Evolutionary conservation across 2,113 vertebrate species (phyloP).

Genomic region (Sminthopsis crassicaudata): DNA sequence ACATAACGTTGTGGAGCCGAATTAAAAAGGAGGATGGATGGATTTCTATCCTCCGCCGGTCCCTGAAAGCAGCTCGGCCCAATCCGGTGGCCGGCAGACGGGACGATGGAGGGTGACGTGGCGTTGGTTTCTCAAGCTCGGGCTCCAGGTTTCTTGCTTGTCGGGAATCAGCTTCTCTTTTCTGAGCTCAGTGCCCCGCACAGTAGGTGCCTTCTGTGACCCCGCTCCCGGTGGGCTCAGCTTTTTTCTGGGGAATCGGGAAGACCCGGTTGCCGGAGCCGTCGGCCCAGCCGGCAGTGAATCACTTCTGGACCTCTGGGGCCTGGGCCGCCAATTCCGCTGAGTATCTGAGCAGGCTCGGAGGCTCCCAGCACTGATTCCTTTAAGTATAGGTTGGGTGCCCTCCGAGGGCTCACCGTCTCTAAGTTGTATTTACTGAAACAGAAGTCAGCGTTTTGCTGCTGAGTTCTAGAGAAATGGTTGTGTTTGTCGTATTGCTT

Average conservation of each 20-base stretch:
- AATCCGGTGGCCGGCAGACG: not conserved
- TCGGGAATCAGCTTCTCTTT: slow-evolving; percentile 35
- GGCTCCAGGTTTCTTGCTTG: not conserved
- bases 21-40: not conserved
- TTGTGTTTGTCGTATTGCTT: slow-evolving; percentile 74
- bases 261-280: slow-evolving; percentile 52
- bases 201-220: slow-evolving; percentile 16
- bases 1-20: not conserved
- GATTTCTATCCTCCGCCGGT: not conserved
- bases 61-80: not conserved
- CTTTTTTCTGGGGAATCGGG: slow-evolving; percentile 41
- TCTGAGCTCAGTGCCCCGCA: not conserved
- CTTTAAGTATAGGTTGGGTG: slow-evolving; percentile 77
- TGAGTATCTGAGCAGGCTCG: slow-evolving; percentile 70
- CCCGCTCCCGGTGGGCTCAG: slow-evolving; percentile 39
- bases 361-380: slow-evolving; percentile 71
- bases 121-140: not conserved
- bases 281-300: slow-evolving; percentile 64
- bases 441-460: slow-evolving; percentile 78
- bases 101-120: not conserved
- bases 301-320: slow-evolving; percentile 73
- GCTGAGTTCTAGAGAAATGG: slow-evolving; percentile 78
- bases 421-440: slow-evolving; percentile 79
- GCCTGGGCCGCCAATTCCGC: slow-evolving; percentile 77
- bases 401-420: slow-evolving; percentile 64